phyloP scores from a whole-genome alignment of 2,797 vertebrate genomes.

The Crocodylus rhombifer region DNA sequence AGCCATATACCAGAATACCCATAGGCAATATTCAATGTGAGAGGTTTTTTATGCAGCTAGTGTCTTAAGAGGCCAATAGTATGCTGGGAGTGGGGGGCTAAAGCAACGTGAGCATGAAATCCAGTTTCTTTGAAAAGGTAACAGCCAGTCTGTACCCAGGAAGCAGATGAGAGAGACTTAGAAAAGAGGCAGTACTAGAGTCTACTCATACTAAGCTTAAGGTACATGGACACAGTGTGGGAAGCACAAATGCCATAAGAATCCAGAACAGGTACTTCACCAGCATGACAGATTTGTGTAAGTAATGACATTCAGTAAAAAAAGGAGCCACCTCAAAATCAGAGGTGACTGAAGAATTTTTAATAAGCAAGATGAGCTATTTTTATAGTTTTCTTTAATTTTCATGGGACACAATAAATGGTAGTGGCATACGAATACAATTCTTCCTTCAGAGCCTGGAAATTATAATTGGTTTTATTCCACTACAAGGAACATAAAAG shows the following conservation, averaged over 20 bases:
- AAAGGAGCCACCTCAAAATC: background rate
- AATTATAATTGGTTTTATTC: background rate
- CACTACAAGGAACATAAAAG: constrained; percentile 18
- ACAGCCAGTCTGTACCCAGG: background rate
- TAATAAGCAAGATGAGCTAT: background rate
- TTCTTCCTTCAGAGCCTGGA: background rate
- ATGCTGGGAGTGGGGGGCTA: no score
- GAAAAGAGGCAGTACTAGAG: background rate
- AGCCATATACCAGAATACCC: no score
- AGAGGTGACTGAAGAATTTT: background rate
- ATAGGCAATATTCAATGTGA: no score
- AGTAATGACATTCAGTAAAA: no score
- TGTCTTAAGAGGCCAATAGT: no score
- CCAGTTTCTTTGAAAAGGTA: background rate
- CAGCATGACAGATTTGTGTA: no score
- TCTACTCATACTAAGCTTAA: no score
- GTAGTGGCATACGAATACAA: background rate
- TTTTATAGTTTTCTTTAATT: constrained; percentile 10
- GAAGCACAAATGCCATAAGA: no score
- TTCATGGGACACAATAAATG: background rate
- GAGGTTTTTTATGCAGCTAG: no score
- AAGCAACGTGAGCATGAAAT: no score
- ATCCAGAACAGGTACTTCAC: background rate
- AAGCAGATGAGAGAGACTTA: background rate
- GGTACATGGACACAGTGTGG: no score